These are phyloP conservation scores for Procavia capensis DNA, from an alignment of 2,113 vertebrate species.

Conservation along the genomic window DNA sequence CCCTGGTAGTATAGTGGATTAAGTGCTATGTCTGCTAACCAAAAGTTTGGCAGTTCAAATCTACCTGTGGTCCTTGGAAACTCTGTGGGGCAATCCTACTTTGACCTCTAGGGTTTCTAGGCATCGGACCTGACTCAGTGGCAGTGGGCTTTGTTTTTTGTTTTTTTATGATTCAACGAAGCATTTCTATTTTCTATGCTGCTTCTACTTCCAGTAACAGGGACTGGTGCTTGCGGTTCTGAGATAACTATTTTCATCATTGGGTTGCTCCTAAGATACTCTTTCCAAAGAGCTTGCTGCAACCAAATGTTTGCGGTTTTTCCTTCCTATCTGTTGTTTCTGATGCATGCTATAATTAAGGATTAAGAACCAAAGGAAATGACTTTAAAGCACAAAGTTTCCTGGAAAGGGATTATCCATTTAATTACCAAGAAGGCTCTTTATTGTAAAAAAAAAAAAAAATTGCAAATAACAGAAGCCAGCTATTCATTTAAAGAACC, in stretches of 20 bases:
- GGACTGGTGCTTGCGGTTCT: background rate
- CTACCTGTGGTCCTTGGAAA: too few relatives aligned
- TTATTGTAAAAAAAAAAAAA: constrained; percentile 60
- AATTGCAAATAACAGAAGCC: background rate
- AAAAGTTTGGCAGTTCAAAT: too few relatives aligned
- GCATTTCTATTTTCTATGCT: background rate
- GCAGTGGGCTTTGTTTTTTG: too few relatives aligned
- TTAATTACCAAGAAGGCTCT: constrained; percentile 62
- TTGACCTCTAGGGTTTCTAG: too few relatives aligned
- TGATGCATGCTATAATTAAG: constrained; percentile 50
- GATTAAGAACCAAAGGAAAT: constrained; percentile 60
- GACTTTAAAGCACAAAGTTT: constrained; percentile 50
- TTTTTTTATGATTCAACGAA: too few relatives aligned
- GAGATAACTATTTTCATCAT: background rate
- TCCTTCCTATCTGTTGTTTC: constrained; percentile 59
- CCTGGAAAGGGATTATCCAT: constrained; percentile 66
- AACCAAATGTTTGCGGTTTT: constrained; percentile 58
- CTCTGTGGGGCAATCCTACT: too few relatives aligned
- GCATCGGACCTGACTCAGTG: too few relatives aligned
- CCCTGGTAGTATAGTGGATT: too few relatives aligned
- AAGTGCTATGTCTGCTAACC: too few relatives aligned
- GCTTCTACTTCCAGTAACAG: background rate
- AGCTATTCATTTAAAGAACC: background rate
- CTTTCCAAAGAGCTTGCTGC: constrained; percentile 5
- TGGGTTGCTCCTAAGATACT: background rate